phyloP scores from a whole-genome alignment of 30 jellyfish, hydroid and myxozoan genomes.

The Aurelia sp. region DNA sequence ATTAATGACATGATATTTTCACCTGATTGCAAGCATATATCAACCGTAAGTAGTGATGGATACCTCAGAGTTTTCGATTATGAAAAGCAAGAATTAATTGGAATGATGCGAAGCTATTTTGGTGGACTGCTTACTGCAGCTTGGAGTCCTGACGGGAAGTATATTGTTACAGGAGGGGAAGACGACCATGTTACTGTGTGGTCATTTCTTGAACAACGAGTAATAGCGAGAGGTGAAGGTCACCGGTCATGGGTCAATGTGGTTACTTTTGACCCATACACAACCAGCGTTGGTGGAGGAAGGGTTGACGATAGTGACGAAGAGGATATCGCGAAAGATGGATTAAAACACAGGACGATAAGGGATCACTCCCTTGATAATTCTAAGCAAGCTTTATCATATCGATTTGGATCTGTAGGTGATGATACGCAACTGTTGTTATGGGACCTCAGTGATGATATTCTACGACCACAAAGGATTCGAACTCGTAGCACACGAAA shows the following conservation, averaged over 20 bases:
- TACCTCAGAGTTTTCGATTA: slow-evolving; percentile 90
- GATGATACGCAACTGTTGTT: slow-evolving; percentile 93
- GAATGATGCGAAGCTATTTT: slow-evolving; percentile 90
- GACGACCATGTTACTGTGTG: slow-evolving; percentile 96
- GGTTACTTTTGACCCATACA: slow-evolving; percentile 93
- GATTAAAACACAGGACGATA: slow-evolving; percentile 26
- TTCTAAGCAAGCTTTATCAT: slow-evolving; percentile 59
- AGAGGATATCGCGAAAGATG: slow-evolving; percentile 70
- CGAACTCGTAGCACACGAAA: slow-evolving; percentile 92
- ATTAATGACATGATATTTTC: slow-evolving; percentile 87
- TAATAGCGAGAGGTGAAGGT: slow-evolving; percentile 96
- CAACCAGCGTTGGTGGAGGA: slow-evolving; percentile 77
- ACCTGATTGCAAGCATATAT: slow-evolving; percentile 96
- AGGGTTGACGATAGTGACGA: slow-evolving; percentile 80
- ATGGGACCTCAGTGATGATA: slow-evolving; percentile 95
- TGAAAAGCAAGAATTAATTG: slow-evolving; percentile 88
- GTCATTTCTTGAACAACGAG: slow-evolving; percentile 94
- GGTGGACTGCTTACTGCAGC: slow-evolving; percentile 95
- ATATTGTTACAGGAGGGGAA: slow-evolving; percentile 97
- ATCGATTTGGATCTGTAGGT: slow-evolving; percentile 97
- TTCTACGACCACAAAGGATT: slow-evolving; percentile 85
- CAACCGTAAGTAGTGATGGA: slow-evolving; percentile 92
- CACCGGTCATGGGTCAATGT: slow-evolving; percentile 97
- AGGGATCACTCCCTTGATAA: slow-evolving; percentile 54
- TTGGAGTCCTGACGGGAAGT: slow-evolving; percentile 99